phyloP scores from a whole-genome alignment of 2,797 vertebrate species.

The Podarcis lilfordi region DNA sequence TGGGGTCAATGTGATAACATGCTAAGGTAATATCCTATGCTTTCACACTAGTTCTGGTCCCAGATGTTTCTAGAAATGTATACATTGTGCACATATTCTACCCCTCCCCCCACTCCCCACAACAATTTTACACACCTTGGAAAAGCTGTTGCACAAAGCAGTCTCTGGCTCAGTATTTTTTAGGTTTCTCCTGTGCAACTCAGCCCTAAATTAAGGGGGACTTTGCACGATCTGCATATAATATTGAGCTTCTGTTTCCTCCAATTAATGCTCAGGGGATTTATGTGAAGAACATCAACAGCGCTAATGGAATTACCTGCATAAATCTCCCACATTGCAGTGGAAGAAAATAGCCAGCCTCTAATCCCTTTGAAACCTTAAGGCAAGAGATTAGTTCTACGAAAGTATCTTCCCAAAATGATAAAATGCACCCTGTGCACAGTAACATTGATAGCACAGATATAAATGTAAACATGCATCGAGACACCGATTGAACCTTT shows the following conservation, averaged over 20 bases:
- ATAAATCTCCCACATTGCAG: slow-evolving; percentile 8
- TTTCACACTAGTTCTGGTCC: neutral
- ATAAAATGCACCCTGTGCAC: neutral
- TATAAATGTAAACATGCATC: neutral
- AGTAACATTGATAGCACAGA: neutral
- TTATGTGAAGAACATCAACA: slow-evolving; percentile 42
- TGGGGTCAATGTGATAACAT: neutral
- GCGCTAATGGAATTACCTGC: slow-evolving; percentile 69
- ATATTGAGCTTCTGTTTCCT: slow-evolving; percentile 41
- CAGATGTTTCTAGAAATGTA: neutral
- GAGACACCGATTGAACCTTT: neutral
- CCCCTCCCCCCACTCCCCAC: neutral
- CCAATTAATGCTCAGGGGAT: slow-evolving; percentile 47
- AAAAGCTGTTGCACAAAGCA: neutral
- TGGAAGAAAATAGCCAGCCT: slow-evolving; percentile 21
- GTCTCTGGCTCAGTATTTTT: neutral
- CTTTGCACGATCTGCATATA: slow-evolving; percentile 21
- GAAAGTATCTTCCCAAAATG: slow-evolving; percentile 12
- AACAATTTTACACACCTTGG: neutral
- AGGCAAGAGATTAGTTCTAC: slow-evolving; percentile 17
- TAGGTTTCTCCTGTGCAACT: neutral
- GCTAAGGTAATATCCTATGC: neutral
- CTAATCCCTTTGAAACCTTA: slow-evolving; percentile 28
- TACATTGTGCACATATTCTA: neutral
- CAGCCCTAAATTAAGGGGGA: neutral